Evolutionary conservation across 2,113 vertebrate genomes (phyloP), one percentile per base, ranked within the genome.

Genomic region (Osmerus eperlanus): DNA sequence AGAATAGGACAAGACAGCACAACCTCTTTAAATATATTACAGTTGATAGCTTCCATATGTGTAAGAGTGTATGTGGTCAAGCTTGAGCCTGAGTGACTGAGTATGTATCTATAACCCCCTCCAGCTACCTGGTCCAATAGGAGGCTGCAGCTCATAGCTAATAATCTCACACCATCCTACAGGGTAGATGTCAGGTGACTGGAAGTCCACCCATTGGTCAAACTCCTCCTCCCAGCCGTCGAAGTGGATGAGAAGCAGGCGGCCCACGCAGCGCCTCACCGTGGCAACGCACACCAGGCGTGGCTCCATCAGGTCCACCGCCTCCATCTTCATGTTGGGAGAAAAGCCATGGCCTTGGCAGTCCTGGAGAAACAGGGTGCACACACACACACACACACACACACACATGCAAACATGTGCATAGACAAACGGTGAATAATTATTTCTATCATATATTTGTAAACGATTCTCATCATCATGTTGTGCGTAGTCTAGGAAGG

Each of bases 161-260:
- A 92, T 93, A 72, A 99, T 92, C 75, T 98, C 95, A 2, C 97
- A 99, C 97, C 97, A 99, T 74, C 97, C 97, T 0, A 96, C 92
- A 0, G 97, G 96, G 86, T 98, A 99, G 85, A 99, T 95, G 81
- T 99, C 97, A 0, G 97, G 95, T 16, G 97, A 97, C 78, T 97
- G 93, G 71, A 94, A 94, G 89, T 99, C 95, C 29, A 98, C 91
- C 97, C 97, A 99, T 91, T 99, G 97, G 91, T 99, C 97, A 0
- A 97, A 99, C 81, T 98, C 96, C 0, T 86, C 91, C 74, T 98
- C 96, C 97, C 97, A 99, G 84, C 97, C 97, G 0, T 99, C 97
- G 0, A 99, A 99, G 80, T 99, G 96, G 71, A 99, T 94, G 55
- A 96, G 93, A 56, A 99, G 92, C 29, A 99, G 93, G 1, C 95